Base-by-base conservation (phyloP, 2,113 vertebrate genomes). In the Carlito syrichta region DNA sequence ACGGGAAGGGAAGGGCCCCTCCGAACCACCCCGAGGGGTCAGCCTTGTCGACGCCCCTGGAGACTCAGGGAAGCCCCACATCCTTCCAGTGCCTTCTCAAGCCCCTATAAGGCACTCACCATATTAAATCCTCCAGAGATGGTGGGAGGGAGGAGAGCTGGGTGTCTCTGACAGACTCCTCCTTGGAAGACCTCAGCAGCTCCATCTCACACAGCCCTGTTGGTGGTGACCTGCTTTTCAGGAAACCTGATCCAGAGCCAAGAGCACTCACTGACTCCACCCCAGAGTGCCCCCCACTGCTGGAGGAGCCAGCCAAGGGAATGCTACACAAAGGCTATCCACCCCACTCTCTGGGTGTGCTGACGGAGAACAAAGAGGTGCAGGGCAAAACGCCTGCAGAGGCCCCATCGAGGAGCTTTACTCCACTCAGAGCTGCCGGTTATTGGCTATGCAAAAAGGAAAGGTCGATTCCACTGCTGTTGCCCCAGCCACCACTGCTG, bases 221-320 rank as follows among this genome's bases (percentile, higher is more conserved):
- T 17, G 11, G 40, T 10, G 12, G 48, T 10, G 48, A 3, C 17
- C 74, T 11, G 19, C 43, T 14, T 62, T 50, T 22, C 25, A 19
- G 3, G 9, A 60, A 79, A 11, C 48, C 54, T 1, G 98, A 97
- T 6, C 69, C 97, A 22, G 99, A 96, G 0, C 6, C 97, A 27
- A 98, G 99, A 27, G 98, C 98, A 2, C 91, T 99, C 35, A 99
- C 99, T 87, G 99, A 98, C 79, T 98, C 98, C 0, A 98, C 97
- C 0, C 99, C 98, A 0, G 98, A 99, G 81, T 98, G 98, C 48
- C 97, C 62, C n/a, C 98, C 98, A 96, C 99, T 99, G 2, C 99
- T 99, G 0, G 99, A 99, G 60, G 98, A 98, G 78, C 97, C 92
- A 17, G 78, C 98, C 22, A 98, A 99, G 96, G 99, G 98, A 97